Evolutionary conservation across 2,113 vertebrate species (phyloP), one percentile per base, ranked within the genome.

Genomic region (Crotalus helleri): DNA sequence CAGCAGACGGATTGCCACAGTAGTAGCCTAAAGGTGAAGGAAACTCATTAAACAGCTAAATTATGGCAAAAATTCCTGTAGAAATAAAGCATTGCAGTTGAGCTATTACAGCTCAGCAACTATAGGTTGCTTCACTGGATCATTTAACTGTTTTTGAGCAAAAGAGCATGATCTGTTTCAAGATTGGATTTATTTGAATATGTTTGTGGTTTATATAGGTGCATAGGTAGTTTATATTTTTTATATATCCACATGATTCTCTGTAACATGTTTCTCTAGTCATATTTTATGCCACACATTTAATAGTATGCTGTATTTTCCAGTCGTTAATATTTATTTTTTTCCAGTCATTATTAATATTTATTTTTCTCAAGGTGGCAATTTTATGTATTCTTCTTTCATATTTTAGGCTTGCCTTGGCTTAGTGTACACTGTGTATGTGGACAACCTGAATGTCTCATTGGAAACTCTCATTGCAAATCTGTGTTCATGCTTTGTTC

Each of bases 401-500:
- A 46, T 23, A 96, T 93, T 96, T 69, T 93, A 99, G 99, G 99
- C 99, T 92, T 99, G 99, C 97, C 98, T 99, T 94, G 99, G 99
- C 91, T 96, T 99, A 95, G 98, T 99, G 97, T 99, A 99, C 94
- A 99, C 99, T 0, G 99, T 99, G 49, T 98, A 99, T 93, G 98
- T 99, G 46, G 99, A 99, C 94, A 99, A 98, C 96, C 96, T 99
- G 94, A 98, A 96, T 92, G 98, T 99, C 94, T 98, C 99, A 51
- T 97, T 99, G 96, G 99, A 99, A 95, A 98, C 97, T 91, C 97
- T 99, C 91, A 98, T 99, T 96, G 98, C 98, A 95, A 99, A 98
- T 96, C 98, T 99, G 33, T 98, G 99, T 81, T 98, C 98, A 4
- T 99, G 99, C 97, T 98, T 98, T 94, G 98, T 99, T 94, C 99